phyloP scores from a whole-genome alignment of 2,797 vertebrate genomes.

The Hapalemur alaotrensis region DNA sequence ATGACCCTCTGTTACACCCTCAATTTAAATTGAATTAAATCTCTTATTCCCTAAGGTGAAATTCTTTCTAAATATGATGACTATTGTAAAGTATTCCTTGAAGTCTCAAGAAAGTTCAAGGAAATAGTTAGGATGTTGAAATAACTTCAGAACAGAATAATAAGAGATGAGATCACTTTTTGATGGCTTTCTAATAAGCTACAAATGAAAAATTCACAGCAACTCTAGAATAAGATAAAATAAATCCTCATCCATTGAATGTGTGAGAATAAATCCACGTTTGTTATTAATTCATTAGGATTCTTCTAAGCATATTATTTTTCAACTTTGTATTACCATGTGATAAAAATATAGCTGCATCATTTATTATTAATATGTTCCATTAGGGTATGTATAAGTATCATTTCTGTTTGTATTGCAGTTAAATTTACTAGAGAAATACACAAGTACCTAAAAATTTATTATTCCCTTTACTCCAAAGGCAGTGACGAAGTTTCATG shows the following conservation, averaged over 20 bases:
- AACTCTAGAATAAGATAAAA: conserved; percentile 5
- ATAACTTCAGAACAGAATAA: conserved; percentile 21
- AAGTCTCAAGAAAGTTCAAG: conserved; percentile 14
- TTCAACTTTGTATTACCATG: conserved; percentile 1
- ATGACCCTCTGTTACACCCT: background rate
- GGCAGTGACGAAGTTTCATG: background rate
- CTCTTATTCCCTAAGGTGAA: background rate
- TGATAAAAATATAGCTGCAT: background rate
- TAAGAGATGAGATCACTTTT: background rate
- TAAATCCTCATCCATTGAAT: background rate
- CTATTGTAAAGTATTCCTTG: background rate
- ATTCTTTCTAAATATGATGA: conserved; percentile 5
- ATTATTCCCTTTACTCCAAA: conserved; percentile 20
- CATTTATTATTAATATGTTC: conserved; percentile 31
- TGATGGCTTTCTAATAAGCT: conserved; percentile 21
- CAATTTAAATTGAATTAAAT: background rate
- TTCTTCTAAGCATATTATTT: conserved; percentile 28
- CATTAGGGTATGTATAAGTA: background rate
- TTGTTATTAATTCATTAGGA: conserved; percentile 53
- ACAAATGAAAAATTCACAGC: conserved; percentile 1
- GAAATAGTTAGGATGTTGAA: background rate
- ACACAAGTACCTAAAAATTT: background rate
- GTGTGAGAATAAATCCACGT: conserved; percentile 33
- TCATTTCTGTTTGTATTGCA: background rate
- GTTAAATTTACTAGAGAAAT: conserved; percentile 13